These are phyloP conservation scores for Campoletis sonorensis DNA, from an alignment of 1,140 invertebrate species.

Conservation along the genomic window DNA sequence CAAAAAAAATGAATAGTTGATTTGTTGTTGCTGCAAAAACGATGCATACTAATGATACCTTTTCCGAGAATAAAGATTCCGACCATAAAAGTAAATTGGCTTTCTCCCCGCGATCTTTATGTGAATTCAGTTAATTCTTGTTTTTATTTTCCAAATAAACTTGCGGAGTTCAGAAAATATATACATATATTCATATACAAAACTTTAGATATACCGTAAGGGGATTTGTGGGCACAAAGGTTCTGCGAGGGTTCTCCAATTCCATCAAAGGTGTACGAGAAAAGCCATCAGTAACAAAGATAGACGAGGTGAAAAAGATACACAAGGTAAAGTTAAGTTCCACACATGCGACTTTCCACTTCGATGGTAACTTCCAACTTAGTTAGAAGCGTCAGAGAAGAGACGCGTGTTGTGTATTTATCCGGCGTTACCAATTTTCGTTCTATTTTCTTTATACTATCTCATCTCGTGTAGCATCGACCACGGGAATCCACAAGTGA, in stretches of 20 bases:
- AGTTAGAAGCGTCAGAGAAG: background rate
- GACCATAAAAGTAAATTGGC: background rate
- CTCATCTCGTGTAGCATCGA: background rate
- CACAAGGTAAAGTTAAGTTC: background rate
- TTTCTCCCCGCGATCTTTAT: background rate
- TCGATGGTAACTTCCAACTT: slow-evolving; percentile 16
- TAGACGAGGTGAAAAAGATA: slow-evolving; percentile 13
- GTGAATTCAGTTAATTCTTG: too few relatives aligned
- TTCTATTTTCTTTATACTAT: background rate
- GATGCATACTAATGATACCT: too few relatives aligned
- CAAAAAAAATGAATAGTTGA: too few relatives aligned
- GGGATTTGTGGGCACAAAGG: too few relatives aligned
- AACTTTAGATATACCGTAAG: too few relatives aligned
- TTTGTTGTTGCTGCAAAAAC: too few relatives aligned
- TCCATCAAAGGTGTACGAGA: slow-evolving; percentile 15
- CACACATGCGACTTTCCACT: background rate
- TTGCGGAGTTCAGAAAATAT: background rate
- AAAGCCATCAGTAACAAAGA: background rate
- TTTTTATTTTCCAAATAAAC: too few relatives aligned
- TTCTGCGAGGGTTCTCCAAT: background rate
- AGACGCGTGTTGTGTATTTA: slow-evolving; percentile 17
- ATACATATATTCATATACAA: background rate
- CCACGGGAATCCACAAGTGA: slow-evolving; percentile 3
- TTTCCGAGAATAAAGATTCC: background rate
- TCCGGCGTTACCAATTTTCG: slow-evolving; percentile 7